A percentile compares a stretch with the other conserved stretches of the same genome.
phyloP scores from a whole-genome alignment of 2,113 vertebrate species.

The Podocnemis expansa region DNA sequence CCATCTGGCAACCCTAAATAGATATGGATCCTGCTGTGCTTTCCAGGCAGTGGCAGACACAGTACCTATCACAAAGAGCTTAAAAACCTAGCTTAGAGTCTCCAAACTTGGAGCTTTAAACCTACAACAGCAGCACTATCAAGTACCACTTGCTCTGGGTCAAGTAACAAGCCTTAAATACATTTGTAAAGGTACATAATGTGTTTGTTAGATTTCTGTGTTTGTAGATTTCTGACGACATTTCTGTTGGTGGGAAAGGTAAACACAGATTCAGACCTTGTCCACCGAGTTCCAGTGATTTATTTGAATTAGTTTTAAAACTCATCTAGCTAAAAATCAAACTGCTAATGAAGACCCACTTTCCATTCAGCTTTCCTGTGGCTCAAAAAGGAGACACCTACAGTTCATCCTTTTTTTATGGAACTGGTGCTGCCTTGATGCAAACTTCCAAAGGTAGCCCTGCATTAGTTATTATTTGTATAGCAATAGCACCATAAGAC shows the following conservation, averaged over 20 bases:
- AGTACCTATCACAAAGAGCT: not conserved
- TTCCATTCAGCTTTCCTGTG: not conserved
- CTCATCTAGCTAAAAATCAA: not conserved
- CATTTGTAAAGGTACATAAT: not conserved
- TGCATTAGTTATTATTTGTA: not conserved
- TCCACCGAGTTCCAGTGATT: not conserved
- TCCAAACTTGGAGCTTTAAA: not conserved
- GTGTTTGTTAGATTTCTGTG: not conserved
- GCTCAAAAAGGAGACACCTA: not conserved
- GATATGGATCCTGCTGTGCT: accelerated
- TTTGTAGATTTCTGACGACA: no score
- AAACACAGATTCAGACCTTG: not conserved
- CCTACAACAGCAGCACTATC: not conserved
- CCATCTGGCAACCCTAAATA: not conserved
- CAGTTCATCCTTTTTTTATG: not conserved
- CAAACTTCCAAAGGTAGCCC: not conserved
- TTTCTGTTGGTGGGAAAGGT: not conserved
- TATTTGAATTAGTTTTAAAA: not conserved
- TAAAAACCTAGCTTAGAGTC: not conserved
- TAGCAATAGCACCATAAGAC: not conserved
- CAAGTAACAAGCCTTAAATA: not conserved
- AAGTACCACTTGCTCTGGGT: slow-evolving; percentile 12
- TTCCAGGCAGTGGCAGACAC: accelerated
- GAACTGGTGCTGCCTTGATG: not conserved
- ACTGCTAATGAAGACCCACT: accelerated